Evolutionary conservation across 2,888 invertebrate genomes (phyloP).

Genomic region (Iphiclides podalirius): DNA sequence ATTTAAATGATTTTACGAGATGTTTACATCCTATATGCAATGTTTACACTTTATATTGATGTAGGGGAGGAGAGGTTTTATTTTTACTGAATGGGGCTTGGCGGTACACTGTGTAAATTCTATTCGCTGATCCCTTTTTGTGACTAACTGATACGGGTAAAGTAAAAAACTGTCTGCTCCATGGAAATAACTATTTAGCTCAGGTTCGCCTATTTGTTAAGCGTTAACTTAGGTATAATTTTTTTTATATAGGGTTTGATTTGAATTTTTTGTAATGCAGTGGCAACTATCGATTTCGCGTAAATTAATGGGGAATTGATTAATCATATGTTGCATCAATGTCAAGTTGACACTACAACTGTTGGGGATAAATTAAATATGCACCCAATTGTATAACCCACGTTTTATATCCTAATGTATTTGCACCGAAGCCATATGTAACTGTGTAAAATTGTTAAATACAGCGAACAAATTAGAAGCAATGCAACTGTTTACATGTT

Average conservation of each 20-base stretch:
- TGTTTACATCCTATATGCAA: constrained; percentile 1
- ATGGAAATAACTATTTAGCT: background rate
- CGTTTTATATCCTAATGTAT: background rate
- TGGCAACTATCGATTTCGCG: background rate
- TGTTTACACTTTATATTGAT: constrained; percentile 1
- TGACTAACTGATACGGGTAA: constrained; percentile 22
- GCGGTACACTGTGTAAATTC: background rate
- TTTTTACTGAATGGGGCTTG: background rate
- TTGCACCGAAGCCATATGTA: background rate
- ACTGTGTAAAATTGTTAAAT: background rate
- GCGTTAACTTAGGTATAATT: background rate
- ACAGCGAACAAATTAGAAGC: background rate
- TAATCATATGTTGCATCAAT: too few relatives aligned
- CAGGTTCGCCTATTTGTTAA: background rate
- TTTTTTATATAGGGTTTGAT: background rate
- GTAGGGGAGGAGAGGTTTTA: background rate
- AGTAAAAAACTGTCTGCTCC: constrained; percentile 19
- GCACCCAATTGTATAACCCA: background rate
- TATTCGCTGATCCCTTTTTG: constrained; percentile 1
- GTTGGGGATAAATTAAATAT: background rate
- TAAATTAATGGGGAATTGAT: background rate
- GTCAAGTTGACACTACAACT: background rate
- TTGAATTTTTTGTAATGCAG: background rate
- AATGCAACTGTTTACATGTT: background rate
- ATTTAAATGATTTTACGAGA: background rate